Percentiles rank a stretch among this genome's conserved stretches.
Conservation (phyloP, 2,113 vertebrate species). For the Galemys pyrenaicus region DNA sequence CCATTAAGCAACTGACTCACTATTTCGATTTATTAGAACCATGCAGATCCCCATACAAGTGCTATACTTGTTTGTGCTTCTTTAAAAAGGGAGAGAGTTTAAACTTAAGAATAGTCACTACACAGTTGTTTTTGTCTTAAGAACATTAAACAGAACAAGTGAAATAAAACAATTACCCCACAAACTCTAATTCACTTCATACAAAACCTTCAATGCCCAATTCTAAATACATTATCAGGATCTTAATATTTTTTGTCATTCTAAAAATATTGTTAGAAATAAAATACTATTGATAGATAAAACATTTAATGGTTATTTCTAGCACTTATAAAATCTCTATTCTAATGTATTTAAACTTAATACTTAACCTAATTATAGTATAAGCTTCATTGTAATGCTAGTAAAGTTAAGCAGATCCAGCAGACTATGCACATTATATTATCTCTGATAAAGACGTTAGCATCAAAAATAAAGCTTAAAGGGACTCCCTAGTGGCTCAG, state of each 20-base stretch:
- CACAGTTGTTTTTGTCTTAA: neutral
- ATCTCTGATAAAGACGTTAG: constrained; percentile 14
- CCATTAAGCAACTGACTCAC: constrained; percentile 53
- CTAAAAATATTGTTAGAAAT: neutral
- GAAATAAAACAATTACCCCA: neutral
- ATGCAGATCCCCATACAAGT: neutral
- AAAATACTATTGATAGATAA: neutral
- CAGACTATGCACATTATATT: neutral
- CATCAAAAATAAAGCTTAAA: neutral
- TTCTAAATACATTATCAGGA: neutral
- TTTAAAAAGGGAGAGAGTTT: neutral
- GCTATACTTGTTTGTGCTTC: neutral
- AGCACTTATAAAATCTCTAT: neutral
- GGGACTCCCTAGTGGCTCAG: no score
- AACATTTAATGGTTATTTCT: neutral
- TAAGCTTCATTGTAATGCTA: neutral
- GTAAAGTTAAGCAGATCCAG: neutral
- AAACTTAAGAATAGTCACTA: neutral
- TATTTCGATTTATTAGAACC: constrained; percentile 21
- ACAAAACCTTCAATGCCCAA: neutral
- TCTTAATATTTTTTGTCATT: neutral
- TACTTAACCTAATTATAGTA: neutral
- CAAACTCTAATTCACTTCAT: neutral
- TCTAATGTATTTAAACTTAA: neutral
- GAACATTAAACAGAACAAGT: neutral